phyloP scores from a whole-genome alignment of 1,140 invertebrate genomes.

The Sinonovacula constricta region DNA sequence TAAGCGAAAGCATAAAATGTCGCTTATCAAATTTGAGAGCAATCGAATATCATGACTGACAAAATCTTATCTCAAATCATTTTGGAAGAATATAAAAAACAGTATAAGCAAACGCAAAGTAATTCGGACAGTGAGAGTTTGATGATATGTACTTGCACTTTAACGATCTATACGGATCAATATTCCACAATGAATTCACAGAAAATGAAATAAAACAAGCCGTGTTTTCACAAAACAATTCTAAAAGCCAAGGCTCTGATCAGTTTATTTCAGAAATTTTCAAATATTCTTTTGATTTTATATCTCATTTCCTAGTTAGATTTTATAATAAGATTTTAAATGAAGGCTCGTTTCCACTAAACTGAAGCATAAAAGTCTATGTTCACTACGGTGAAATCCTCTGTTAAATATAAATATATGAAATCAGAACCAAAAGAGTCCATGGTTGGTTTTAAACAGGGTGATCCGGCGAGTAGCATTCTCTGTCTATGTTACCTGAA shows the following conservation, averaged over 20 bases:
- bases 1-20: no score
- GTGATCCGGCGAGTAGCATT: neutral
- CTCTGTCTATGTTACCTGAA: conserved; percentile 1
- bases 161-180: neutral
- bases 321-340: neutral
- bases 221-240: neutral
- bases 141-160: neutral
- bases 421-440: neutral
- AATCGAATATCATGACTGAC: no score
- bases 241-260: neutral
- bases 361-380: neutral
- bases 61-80: no score
- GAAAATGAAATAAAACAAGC: conserved; percentile 1
- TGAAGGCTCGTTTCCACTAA: neutral
- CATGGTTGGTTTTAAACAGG: conserved; percentile 10
- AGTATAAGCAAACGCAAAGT: neutral
- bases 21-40: no score
- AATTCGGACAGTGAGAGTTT: neutral
- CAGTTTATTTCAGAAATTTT: neutral
- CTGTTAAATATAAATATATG: conserved; percentile 5
- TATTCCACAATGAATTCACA: neutral
- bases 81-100: no score
- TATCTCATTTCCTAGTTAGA: neutral
- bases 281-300: neutral
- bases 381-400: neutral